Evolutionary conservation across 1,140 invertebrate species (phyloP).

Genomic region (Melanaphis sacchari): DNA sequence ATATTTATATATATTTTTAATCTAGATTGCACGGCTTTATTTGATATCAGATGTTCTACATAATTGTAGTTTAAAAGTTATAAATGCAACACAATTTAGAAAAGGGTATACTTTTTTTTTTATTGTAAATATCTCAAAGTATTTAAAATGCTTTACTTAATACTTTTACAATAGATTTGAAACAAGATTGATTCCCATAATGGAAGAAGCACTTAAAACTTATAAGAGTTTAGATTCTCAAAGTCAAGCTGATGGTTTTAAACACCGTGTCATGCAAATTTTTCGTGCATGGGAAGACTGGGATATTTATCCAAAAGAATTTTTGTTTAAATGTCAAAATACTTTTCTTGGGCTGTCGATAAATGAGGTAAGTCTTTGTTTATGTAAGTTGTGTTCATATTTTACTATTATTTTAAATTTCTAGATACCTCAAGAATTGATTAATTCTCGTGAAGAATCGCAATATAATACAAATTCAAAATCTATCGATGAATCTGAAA

Average conservation of each 20-base stretch:
- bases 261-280: conserved; percentile 91
- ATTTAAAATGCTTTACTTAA: background rate
- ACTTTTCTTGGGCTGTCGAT: conserved; percentile 79
- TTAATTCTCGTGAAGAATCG: background rate
- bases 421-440: conserved; percentile 10
- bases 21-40: conserved; percentile 88
- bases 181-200: conserved; percentile 83
- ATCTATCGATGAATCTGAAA: conserved; percentile 64
- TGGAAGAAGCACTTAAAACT: conserved; percentile 80
- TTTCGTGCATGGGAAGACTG: conserved; percentile 98
- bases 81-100: conserved; percentile 96
- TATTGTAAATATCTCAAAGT: background rate
- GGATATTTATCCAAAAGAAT: conserved; percentile 94
- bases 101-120: conserved; percentile 73
- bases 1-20: conserved; percentile 59
- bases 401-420: background rate
- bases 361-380: conserved; percentile 25
- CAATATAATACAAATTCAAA: conserved; percentile 60
- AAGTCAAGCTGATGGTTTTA: conserved; percentile 95
- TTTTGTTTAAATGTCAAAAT: conserved; percentile 88
- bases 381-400: background rate
- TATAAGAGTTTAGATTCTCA: conserved; percentile 84
- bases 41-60: conserved; percentile 96
- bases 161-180: conserved; percentile 75
- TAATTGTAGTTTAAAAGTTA: conserved; percentile 94